phyloP scores from a whole-genome alignment of 2,888 invertebrate species.

The Cyclophora punctaria region DNA sequence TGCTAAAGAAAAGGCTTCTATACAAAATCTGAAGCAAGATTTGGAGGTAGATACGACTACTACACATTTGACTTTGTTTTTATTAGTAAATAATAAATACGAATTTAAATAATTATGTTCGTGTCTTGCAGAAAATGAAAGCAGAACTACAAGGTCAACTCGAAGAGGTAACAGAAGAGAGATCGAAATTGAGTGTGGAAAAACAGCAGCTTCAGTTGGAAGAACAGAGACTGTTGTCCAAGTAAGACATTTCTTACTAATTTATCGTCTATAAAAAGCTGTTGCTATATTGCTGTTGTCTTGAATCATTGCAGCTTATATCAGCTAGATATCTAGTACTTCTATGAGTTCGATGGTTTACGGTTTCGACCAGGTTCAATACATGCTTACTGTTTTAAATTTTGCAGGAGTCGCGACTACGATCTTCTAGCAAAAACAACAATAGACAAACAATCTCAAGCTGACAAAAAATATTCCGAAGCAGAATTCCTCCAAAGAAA shows the following conservation, averaged over 20 bases:
- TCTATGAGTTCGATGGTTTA: no score
- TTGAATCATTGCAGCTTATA: no score
- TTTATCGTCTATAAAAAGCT: no score
- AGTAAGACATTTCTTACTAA: constrained; percentile 31
- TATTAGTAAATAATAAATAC: background rate
- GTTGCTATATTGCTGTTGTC: no score
- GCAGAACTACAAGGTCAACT: constrained; percentile 57
- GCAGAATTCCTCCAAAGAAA: constrained; percentile 70
- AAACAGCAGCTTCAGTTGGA: constrained; percentile 63
- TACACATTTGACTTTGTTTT: background rate
- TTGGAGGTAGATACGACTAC: constrained; percentile 41
- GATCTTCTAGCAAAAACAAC: constrained; percentile 73
- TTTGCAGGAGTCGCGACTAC: constrained; percentile 59
- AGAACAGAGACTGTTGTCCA: constrained; percentile 57
- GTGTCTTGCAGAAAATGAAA: constrained; percentile 52
- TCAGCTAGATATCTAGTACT: no score
- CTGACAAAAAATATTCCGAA: constrained; percentile 72
- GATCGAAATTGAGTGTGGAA: constrained; percentile 52
- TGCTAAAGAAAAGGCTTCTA: constrained; percentile 53
- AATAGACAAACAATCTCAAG: constrained; percentile 75
- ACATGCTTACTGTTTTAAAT: background rate
- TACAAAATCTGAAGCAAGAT: constrained; percentile 54
- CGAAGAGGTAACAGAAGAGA: constrained; percentile 58
- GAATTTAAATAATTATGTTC: background rate
- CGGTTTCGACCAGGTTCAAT: no score